Evolutionary conservation across 2,888 invertebrate genomes (phyloP), one percentile per base, ranked within the genome.

Genomic region (Perdita meconis): DNA sequence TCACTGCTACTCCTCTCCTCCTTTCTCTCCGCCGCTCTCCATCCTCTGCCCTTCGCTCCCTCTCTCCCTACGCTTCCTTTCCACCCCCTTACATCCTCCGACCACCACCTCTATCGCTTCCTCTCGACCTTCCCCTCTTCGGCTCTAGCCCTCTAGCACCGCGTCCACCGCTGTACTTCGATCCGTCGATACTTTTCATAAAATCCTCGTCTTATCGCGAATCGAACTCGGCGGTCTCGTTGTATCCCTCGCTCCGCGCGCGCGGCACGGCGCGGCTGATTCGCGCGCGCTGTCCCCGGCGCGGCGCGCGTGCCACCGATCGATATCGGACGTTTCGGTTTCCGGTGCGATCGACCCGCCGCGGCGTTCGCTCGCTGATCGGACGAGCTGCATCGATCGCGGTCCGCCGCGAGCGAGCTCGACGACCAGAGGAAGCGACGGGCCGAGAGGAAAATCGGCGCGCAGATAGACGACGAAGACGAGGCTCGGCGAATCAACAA

Each of bases 121-220:
- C 19, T 10, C 10, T 8, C 36, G 16, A 56, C 56, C 36, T 1
- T n/a, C 55, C 6, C 26, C 16, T 19, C 24, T 0, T 13, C 24
- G 47, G 12, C 36, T 36, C 61, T 26, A 67, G 16, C 42, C 13
- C 51, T n/a, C 22, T 10, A 22, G 10, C 1, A 16, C 44, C 44
- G 19, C 44, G 16, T n/a, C 10, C 19, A 8, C 19, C 44, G 6
- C 44, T 8, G 10, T 19, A n/a, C 19, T 10, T 44, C 44, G 16
- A 19, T 19, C 47, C 57, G 53, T 16, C 36, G 50, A 22, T 44
- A 22, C 36, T 74, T 38, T 24, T 26, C 24, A 38, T 13, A 19
- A 64, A 74, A 59, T 53, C 30, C n/a, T 53, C 50, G 19, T 13
- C 55, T 40, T 10, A 30, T 42, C 50, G 40, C 12, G 34, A 56